Conservation (phyloP, 1,140 invertebrate genomes). For the Diploscapter pachys region DNA sequence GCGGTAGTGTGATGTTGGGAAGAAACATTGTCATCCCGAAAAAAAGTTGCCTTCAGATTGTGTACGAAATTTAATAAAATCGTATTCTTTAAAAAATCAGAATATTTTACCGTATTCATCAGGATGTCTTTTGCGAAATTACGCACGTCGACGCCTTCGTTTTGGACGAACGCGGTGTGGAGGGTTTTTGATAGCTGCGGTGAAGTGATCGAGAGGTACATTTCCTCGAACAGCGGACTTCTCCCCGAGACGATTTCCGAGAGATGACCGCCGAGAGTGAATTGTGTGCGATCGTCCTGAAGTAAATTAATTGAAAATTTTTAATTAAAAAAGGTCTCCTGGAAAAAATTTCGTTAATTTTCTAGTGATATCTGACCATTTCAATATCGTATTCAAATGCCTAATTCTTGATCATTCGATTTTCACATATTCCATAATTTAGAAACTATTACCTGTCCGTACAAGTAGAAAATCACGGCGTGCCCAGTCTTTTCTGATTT, state of each 20-base stretch:
- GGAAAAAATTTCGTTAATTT: too few relatives aligned
- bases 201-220: neutral
- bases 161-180: neutral
- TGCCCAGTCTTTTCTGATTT: neutral
- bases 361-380: too few relatives aligned
- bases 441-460: neutral
- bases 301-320: too few relatives aligned
- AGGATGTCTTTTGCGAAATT: slow-evolving; percentile 3
- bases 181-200: neutral
- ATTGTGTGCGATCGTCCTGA: neutral
- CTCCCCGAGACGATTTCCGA: neutral
- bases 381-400: too few relatives aligned
- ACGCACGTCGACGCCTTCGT: neutral
- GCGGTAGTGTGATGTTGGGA: too few relatives aligned
- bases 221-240: neutral
- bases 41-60: too few relatives aligned
- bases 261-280: neutral
- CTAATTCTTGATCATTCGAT: too few relatives aligned
- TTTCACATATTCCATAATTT: too few relatives aligned
- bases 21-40: too few relatives aligned
- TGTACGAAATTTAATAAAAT: neutral
- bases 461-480: slow-evolving; percentile 11
- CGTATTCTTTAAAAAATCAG: neutral
- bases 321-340: too few relatives aligned
- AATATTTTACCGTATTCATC: slow-evolving; percentile 15